These are phyloP conservation scores for Aurelia sp. DNA, from an alignment of 30 jellyfish, hydroid and myxozoan genomes.

Conservation along the genomic window DNA sequence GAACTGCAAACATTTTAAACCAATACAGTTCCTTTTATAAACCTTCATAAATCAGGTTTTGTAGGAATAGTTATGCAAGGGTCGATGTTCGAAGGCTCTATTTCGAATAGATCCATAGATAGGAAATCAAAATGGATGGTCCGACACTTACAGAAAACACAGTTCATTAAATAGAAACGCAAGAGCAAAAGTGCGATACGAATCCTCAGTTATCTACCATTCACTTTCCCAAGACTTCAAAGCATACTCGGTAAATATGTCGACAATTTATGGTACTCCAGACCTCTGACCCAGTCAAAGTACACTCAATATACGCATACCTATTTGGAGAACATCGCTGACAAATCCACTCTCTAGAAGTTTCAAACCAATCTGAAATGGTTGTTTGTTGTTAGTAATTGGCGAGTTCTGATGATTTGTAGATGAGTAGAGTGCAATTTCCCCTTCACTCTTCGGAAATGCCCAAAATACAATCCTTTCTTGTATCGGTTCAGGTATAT, in stretches of 20 bases:
- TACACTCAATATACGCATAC: conserved; percentile 58
- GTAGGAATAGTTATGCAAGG: background rate
- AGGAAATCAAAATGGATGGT: background rate
- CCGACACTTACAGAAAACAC: background rate
- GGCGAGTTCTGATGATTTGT: conserved; percentile 56
- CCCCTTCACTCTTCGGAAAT: conserved; percentile 82
- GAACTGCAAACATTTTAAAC: no score
- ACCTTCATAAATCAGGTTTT: no score
- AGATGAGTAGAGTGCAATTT: conserved; percentile 87
- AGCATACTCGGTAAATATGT: no score
- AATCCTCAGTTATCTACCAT: no score
- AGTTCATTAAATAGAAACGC: no score
- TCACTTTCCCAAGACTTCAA: no score
- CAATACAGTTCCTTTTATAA: no score
- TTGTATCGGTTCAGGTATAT: conserved; percentile 90
- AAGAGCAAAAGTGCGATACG: no score
- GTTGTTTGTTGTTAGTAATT: conserved; percentile 68
- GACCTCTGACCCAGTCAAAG: no score
- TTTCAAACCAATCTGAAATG: conserved; percentile 78
- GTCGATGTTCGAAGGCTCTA: no score
- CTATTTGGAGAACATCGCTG: conserved; percentile 89
- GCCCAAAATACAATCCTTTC: conserved; percentile 84
- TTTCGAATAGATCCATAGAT: background rate
- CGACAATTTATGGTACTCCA: no score
- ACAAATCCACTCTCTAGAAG: conserved; percentile 81